Conservation (phyloP, 1,140 invertebrate genomes). For the Leptopilina clavipes region DNA sequence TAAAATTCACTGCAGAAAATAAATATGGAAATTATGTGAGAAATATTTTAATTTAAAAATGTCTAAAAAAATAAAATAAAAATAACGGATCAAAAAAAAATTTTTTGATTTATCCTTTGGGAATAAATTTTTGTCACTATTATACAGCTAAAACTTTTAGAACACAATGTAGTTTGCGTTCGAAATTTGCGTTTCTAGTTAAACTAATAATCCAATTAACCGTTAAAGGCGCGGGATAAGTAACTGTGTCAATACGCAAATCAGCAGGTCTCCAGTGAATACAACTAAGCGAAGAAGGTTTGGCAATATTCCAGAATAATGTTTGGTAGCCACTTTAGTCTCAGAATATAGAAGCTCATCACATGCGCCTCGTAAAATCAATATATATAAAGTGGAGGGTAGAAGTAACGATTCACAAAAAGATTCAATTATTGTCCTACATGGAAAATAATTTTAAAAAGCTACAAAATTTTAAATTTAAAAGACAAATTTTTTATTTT, state of each 20-base stretch:
- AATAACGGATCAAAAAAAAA: too few species aligned
- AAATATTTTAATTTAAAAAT: too few species aligned
- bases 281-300: slow-evolving; percentile 25
- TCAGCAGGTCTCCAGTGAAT: slow-evolving; percentile 28
- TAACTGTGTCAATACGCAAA: slow-evolving; percentile 34
- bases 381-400: background rate
- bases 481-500: background rate
- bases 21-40: too few species aligned
- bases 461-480: background rate
- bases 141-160: background rate
- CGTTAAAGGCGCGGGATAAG: slow-evolving; percentile 26
- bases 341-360: slow-evolving; percentile 25
- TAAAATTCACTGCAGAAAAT: too few species aligned
- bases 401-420: background rate
- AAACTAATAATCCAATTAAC: slow-evolving; percentile 28
- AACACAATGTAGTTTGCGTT: background rate
- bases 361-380: slow-evolving; percentile 26
- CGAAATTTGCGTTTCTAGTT: background rate
- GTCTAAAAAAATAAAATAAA: too few species aligned
- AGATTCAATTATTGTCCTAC: background rate
- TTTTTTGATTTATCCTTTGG: background rate
- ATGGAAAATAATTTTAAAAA: background rate
- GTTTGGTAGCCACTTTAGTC: slow-evolving; percentile 14
- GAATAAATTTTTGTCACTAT: background rate
- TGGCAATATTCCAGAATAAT: slow-evolving; percentile 34